Percentiles rank a stretch among this genome's conserved stretches.
phyloP scores from a whole-genome alignment of 2,113 vertebrate genomes.

The Prionailurus bengalensis region DNA sequence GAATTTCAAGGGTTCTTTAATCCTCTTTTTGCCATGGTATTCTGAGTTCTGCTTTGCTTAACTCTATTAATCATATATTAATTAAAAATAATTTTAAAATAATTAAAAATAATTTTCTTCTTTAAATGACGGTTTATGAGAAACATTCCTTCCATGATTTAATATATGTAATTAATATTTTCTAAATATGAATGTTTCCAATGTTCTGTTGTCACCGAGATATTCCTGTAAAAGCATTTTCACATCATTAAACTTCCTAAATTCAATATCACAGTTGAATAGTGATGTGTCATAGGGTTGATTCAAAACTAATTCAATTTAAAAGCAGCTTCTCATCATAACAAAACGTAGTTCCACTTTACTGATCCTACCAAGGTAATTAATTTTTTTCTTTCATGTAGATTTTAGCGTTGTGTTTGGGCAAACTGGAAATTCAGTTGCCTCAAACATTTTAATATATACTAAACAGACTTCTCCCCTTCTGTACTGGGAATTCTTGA shows the following conservation, averaged over 20 bases:
- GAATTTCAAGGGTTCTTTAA: background rate
- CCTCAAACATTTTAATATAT: slow-evolving; percentile 28
- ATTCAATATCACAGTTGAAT: slow-evolving; percentile 80
- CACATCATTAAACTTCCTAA: slow-evolving; percentile 71
- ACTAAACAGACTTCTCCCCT: background rate
- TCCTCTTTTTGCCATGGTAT: background rate
- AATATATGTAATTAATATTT: slow-evolving; percentile 46
- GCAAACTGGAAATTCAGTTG: background rate
- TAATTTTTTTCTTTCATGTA: slow-evolving; percentile 54
- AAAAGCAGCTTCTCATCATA: slow-evolving; percentile 68
- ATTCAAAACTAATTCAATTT: slow-evolving; percentile 76
- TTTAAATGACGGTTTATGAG: background rate
- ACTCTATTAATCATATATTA: background rate
- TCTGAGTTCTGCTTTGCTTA: background rate
- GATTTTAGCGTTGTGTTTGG: slow-evolving; percentile 40
- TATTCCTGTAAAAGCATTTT: slow-evolving; percentile 61
- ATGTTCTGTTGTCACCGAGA: slow-evolving; percentile 39
- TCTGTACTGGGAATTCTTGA: background rate
- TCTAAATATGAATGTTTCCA: slow-evolving; percentile 56
- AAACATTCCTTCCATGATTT: background rate
- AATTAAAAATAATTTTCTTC: background rate
- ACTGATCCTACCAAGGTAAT: slow-evolving; percentile 64
- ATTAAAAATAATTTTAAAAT: background rate
- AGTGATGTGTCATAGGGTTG: slow-evolving; percentile 73
- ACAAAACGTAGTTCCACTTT: slow-evolving; percentile 64